Conservation (phyloP, 2,888 invertebrate genomes). For the Caradrina clavipalpis region DNA sequence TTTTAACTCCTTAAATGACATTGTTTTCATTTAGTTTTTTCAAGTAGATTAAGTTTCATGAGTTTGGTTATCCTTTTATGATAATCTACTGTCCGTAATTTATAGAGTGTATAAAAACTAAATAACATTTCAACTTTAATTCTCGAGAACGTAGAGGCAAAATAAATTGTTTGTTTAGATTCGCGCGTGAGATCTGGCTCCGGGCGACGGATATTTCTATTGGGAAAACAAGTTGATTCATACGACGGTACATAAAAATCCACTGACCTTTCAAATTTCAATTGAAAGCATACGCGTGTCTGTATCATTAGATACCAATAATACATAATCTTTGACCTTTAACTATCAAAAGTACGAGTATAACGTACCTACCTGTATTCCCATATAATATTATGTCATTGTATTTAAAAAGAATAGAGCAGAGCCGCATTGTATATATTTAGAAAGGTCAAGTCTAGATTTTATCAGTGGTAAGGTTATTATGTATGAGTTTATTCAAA, state of each 20-base stretch:
- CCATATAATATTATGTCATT: conserved; percentile 30
- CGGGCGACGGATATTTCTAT: conserved; percentile 9
- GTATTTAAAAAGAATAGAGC: conserved; percentile 5
- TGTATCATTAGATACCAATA: background rate
- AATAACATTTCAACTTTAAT: conserved; percentile 5
- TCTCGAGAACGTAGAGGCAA: conserved; percentile 4
- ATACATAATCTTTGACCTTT: conserved; percentile 52
- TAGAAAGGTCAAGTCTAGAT: background rate
- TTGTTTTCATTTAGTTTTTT: background rate
- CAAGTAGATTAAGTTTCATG: background rate
- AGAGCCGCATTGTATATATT: conserved; percentile 9
- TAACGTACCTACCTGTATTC: background rate
- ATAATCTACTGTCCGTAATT: background rate
- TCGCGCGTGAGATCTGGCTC: conserved; percentile 34
- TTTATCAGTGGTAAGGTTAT: background rate
- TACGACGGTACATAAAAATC: conserved; percentile 22
- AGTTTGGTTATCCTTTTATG: background rate
- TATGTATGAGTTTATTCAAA: conserved; percentile 1
- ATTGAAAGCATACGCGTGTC: conserved; percentile 6
- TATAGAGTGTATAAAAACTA: conserved; percentile 6
- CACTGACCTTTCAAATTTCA: background rate
- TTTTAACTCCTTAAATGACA: background rate
- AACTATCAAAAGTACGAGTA: conserved; percentile 7
- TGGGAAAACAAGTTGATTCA: conserved; percentile 42
- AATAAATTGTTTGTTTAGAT: conserved; percentile 41